Base-by-base conservation (phyloP, 2,797 vertebrate species). In the Aratinga solstitialis region DNA sequence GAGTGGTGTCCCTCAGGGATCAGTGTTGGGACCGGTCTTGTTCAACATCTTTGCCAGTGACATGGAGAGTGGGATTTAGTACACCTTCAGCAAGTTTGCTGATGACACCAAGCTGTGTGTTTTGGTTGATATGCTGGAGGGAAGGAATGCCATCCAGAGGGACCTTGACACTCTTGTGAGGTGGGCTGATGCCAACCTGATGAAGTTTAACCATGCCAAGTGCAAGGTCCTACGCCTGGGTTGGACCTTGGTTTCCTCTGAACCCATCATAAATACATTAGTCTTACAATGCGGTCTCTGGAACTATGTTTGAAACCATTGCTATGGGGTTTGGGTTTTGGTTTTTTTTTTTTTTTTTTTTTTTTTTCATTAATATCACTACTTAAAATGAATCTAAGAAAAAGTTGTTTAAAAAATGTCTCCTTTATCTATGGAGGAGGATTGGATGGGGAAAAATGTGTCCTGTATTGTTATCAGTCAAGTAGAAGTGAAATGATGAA, bases 281-380 rank as follows among this genome's bases (percentile, higher is more conserved):
- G 9, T 65, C 7, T 53, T 3, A 32, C 9, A 54, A 10, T 50
- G 7, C 0, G 3, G 3, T 63, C 43, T 53, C 85, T 3, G 5
- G n/a, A 34, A 53, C 47, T 53, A 13, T 9, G 7, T 69, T 51
- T 1, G 1, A 62, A 87, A 40, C 2, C 5, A 4, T 36, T 80
- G 10, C 11, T 59, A 7, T 29, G 10, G 1, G 9, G 18, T 12
- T 54, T 29, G 9, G 34, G 34, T 34, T 34, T 9, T 29, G 10
- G 5, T 38, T 9, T 1, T 8, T 38, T 19, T n/a, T 29, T 38
- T 9, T 1, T 8, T 38, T 19, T n/a, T 29, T 5, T 61, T 42
- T 43, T 63, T 12, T 22, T 21, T 4, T 1, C 5, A n/a, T 66
- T 74, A 78, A 36, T 17, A 5, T 2, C 8, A 29, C 26, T 53